phyloP scores from a whole-genome alignment of 2,113 vertebrate genomes.

The Hypomesus transpacificus region DNA sequence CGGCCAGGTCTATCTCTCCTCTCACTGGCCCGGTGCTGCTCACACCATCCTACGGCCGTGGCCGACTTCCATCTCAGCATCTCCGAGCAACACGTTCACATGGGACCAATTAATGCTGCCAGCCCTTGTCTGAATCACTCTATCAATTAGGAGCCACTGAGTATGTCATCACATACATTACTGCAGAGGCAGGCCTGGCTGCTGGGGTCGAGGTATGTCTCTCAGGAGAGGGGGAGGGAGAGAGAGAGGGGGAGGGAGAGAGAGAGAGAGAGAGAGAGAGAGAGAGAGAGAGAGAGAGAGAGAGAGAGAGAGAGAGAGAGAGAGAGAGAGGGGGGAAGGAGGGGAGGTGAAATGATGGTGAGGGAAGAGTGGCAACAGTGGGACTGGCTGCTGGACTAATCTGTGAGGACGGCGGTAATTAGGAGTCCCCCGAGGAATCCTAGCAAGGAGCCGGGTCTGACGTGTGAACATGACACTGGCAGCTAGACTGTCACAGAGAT shows the following conservation, averaged over 20 bases:
- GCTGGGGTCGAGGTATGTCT: slow-evolving; percentile 82
- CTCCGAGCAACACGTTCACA: slow-evolving; percentile 71
- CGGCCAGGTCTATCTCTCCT: slow-evolving; percentile 71
- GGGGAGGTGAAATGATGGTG: slow-evolving; percentile 77
- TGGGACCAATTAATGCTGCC: slow-evolving; percentile 94
- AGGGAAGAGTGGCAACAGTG: slow-evolving; percentile 88
- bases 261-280: slow-evolving; percentile 59
- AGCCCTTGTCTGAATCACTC: slow-evolving; percentile 92
- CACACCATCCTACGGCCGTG: slow-evolving; percentile 78
- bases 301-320: slow-evolving; percentile 62
- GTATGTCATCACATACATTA: slow-evolving; percentile 98
- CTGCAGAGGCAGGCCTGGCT: slow-evolving; percentile 85
- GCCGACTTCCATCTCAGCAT: slow-evolving; percentile 80
- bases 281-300: slow-evolving; percentile 72
- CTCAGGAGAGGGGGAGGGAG: slow-evolving; percentile 76
- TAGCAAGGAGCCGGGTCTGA: slow-evolving; percentile 80
- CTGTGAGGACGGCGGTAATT: slow-evolving; percentile 92
- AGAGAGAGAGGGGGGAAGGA: slow-evolving; percentile 48
- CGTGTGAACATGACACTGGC: slow-evolving; percentile 88
- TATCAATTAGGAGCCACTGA: slow-evolving; percentile 97
- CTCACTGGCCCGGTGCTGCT: slow-evolving; percentile 68
- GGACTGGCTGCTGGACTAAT: slow-evolving; percentile 92
- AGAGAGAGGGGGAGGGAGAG: not conserved
- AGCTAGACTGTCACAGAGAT: slow-evolving; percentile 70
- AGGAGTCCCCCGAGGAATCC: slow-evolving; percentile 92